A percentile compares a stretch with the other conserved stretches of the same genome.
Evolutionary conservation across 2,113 vertebrate species (phyloP).

Genomic region (Mus spicilegus): DNA sequence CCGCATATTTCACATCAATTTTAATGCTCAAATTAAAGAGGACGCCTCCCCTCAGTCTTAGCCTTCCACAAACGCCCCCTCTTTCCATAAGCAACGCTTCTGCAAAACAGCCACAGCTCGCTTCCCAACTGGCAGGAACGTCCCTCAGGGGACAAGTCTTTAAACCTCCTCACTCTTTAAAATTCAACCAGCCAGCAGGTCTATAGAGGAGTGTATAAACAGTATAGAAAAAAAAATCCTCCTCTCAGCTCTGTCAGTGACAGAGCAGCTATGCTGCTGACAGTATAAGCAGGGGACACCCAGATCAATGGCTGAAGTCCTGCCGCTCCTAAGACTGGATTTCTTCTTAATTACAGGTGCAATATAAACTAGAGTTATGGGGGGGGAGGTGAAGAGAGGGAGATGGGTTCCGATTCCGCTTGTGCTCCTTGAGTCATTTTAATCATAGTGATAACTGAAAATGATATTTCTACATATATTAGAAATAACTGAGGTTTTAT

Average conservation of each 20-base stretch:
- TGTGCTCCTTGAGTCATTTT: conserved; percentile 40
- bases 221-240: conserved; percentile 84
- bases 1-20: conserved; percentile 62
- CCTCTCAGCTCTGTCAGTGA: conserved; percentile 89
- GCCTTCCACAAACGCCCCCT: conserved; percentile 45
- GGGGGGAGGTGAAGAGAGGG: background rate
- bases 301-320: conserved; percentile 91
- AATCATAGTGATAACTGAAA: conserved; percentile 65
- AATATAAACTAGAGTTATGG: conserved; percentile 71
- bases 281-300: conserved; percentile 88
- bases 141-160: conserved; percentile 94
- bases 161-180: conserved; percentile 97
- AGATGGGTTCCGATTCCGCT: conserved; percentile 60
- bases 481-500: background rate
- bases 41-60: conserved; percentile 24
- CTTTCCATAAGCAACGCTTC: conserved; percentile 73
- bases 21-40: conserved; percentile 71
- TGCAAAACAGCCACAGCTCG: conserved; percentile 87
- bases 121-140: conserved; percentile 93
- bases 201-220: conserved; percentile 92
- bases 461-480: background rate
- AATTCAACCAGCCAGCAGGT: conserved; percentile 98
- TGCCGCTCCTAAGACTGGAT: conserved; percentile 84
- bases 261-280: conserved; percentile 91
- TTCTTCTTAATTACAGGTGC: conserved; percentile 88